Base-by-base conservation (phyloP, 2,113 vertebrate genomes). In the Myanophis thanlyinensis region DNA sequence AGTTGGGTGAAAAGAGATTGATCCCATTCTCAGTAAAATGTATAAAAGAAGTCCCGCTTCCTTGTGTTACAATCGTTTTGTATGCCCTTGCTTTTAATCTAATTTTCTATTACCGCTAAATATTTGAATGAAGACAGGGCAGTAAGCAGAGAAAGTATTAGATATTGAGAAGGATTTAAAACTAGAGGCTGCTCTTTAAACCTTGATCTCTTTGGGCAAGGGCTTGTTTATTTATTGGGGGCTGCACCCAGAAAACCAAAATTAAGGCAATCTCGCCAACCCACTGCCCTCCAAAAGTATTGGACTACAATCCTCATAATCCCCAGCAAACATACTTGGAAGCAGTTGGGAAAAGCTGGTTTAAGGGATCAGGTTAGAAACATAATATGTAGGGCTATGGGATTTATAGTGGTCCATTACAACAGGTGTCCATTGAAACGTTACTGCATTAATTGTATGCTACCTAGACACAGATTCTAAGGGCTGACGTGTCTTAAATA, bases 1-100 rank as follows among this genome's bases (percentile, higher is more conserved):
- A 53, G 25, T 46, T 89, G 27, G 51, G 27, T 87, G 3, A 5
- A 27, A 48, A 59, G 2, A 11, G 35, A 23, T 18, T 85, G 27
- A 46, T 62, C 56, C 54, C 5, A 6, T 89, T 85, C 49, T 53
- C 51, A 73, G 47, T 80, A 47, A 89, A 93, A 59, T 20, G 11
- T 56, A 44, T 22, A 91, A 93, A 90, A 85, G 62, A 88, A 49
- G 23, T 59, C 93, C 80, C 89, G 88, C 25, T 94, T 91, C 84
- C 47, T 23, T 23, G 44, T 93, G 20, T 49, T n/a, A 62, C 80
- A 67, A 20, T 30, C 59, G 0, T 0, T 91, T 91, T 67, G 48
- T 89, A 7, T 73, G 62, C 44, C n/a, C 85, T 56, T 13, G 0
- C 62, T 90, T 85, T 49, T 27, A 88, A 49, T 90, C 86, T 0